Conservation (phyloP, 2,797 vertebrate genomes). For the Adrianichthys oophorus region DNA sequence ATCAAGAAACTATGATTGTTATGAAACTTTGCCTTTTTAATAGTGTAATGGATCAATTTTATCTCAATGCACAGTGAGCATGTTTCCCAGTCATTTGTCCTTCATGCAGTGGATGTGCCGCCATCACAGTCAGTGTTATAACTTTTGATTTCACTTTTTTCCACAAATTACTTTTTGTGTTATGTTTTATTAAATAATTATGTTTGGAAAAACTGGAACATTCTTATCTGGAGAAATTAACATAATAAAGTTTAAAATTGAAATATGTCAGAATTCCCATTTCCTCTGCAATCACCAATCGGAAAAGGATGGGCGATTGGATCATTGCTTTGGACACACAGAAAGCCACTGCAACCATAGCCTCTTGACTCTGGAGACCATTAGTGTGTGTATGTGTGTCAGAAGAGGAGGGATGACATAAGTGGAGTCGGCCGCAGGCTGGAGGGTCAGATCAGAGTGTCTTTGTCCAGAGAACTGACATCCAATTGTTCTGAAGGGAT, state of each 20-base stretch:
- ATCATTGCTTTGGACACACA: constrained; percentile 61
- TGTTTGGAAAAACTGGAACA: too few species aligned
- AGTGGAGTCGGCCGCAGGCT: constrained; percentile 69
- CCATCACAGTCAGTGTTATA: too few species aligned
- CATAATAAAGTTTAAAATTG: neutral
- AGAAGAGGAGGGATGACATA: constrained; percentile 63
- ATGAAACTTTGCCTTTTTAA: too few species aligned
- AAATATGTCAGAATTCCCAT: constrained; percentile 31
- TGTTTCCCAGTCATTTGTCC: too few species aligned
- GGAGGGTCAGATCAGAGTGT: constrained; percentile 60
- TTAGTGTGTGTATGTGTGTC: constrained; percentile 22
- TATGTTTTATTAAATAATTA: too few species aligned
- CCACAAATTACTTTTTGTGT: too few species aligned
- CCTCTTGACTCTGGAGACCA: constrained; percentile 53
- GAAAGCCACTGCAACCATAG: constrained; percentile 53
- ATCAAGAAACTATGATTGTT: too few species aligned
- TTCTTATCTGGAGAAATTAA: too few species aligned
- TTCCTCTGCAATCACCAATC: constrained; percentile 30
- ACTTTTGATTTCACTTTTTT: too few species aligned
- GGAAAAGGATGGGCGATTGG: constrained; percentile 51
- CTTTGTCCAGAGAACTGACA: constrained; percentile 72
- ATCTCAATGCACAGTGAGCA: too few species aligned
- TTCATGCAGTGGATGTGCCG: too few species aligned
- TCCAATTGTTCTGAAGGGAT: constrained; percentile 63
- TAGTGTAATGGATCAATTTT: too few species aligned